Percentiles rank a stretch among this genome's conserved stretches.
phyloP scores from a whole-genome alignment of 2,888 invertebrate genomes.

The Abscondita cerata region DNA sequence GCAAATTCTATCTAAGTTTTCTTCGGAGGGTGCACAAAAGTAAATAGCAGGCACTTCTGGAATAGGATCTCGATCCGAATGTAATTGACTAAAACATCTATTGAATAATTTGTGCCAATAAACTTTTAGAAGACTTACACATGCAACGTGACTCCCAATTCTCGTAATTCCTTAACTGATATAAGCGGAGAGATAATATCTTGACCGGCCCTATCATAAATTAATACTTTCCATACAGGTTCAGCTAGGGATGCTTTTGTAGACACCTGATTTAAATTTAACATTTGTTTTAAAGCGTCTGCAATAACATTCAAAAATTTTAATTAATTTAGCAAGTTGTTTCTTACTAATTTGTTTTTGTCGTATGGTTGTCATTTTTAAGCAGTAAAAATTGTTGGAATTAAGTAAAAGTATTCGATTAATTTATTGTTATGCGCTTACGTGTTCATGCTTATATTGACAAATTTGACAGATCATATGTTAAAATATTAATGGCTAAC shows the following conservation, averaged over 20 bases:
- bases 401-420: background rate
- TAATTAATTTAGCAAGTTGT: background rate
- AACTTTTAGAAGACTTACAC: constrained; percentile 75
- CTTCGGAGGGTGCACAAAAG: constrained; percentile 95
- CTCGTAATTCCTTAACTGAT: constrained; percentile 93
- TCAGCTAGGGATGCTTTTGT: constrained; percentile 80
- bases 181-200: constrained; percentile 98
- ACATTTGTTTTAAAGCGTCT: constrained; percentile 95
- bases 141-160: constrained; percentile 96
- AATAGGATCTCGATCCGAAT: constrained; percentile 89
- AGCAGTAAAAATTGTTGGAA: background rate
- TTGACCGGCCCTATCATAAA: constrained; percentile 96
- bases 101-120: constrained; percentile 10
- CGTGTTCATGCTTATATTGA: constrained; percentile 22
- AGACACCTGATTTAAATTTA: constrained; percentile 85
- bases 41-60: constrained; percentile 99
- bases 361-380: constrained; percentile 69
- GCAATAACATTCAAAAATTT: constrained; percentile 21
- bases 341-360: constrained; percentile 75
- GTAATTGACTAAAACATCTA: constrained; percentile 71
- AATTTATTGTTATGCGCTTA: constrained; percentile 21
- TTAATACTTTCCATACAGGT: constrained; percentile 95
- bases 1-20: constrained; percentile 92
- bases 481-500: too few relatives aligned
- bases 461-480: constrained; percentile 4